Conservation (phyloP, 64 coral and sea anemone species). For the Montipora capricornis region DNA sequence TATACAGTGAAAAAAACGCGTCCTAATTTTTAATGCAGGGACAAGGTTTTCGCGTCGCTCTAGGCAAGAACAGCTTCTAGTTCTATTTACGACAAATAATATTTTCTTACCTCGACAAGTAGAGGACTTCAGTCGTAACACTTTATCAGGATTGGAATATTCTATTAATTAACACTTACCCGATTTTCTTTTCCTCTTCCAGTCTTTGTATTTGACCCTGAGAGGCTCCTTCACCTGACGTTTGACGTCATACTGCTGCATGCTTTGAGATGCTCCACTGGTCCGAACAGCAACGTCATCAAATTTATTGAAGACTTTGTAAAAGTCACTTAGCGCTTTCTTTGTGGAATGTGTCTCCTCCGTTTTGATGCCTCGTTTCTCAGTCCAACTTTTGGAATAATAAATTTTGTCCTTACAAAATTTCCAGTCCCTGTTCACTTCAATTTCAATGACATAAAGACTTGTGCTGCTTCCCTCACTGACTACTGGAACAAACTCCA, state of each 20-base stretch:
- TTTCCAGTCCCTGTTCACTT: constrained; percentile 41
- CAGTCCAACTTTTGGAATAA: constrained; percentile 42
- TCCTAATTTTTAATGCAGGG: too few relatives aligned
- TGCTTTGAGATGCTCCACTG: constrained; percentile 33
- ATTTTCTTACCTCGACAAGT: too few relatives aligned
- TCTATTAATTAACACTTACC: background rate
- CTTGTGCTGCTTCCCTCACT: background rate
- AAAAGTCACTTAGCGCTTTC: constrained; percentile 52
- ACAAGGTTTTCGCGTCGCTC: too few relatives aligned
- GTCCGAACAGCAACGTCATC: constrained; percentile 55
- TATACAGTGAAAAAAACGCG: too few relatives aligned
- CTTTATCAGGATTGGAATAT: too few relatives aligned
- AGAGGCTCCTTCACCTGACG: constrained; percentile 58
- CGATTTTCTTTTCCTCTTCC: constrained; percentile 29
- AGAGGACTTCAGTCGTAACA: too few relatives aligned
- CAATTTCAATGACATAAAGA: constrained; percentile 48
- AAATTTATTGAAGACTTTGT: constrained; percentile 41
- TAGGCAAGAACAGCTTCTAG: too few relatives aligned
- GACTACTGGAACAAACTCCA: constrained; percentile 52
- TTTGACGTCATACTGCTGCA: constrained; percentile 58
- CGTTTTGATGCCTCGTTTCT: constrained; percentile 29
- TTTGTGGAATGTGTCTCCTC: background rate
- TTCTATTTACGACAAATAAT: too few relatives aligned
- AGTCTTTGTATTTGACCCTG: constrained; percentile 53
- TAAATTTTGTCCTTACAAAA: constrained; percentile 63